Base-by-base conservation (phyloP, 1,140 invertebrate species). In the Drosophila eugracilis region DNA sequence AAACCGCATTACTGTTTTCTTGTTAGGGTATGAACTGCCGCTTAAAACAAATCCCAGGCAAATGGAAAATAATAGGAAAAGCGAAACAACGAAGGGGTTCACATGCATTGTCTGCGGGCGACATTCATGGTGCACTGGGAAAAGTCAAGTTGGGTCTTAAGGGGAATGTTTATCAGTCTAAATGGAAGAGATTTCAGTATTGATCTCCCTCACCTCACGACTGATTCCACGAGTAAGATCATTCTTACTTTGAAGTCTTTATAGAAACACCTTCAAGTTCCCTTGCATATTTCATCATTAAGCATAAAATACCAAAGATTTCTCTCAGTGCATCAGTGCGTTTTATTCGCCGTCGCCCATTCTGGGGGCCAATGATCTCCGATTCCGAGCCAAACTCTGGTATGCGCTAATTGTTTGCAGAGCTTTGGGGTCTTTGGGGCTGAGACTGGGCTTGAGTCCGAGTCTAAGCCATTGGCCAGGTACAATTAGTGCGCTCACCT, bases 381-480 rank as follows among this genome's bases (percentile, higher is more conserved):
- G 58, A 59, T 49, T 32, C 39, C 24, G 15, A 17, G n/a, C 32
- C 47, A 17, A 17, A 24, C 32, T 17, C 39, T 78, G 78, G 78
- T 76, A 81, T 81, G 74, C 78, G 69, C 78, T 81, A 81, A 81
- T 81, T 81, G 78, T 81, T 81, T 75, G 60, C 62, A 53, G 36
- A 45, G 57, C 44, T 45, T 52, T 47, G 47, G 24, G 53, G 36
- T 36, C n/a, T n/a, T n/a, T n/a, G n/a, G n/a, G n/a, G n/a, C n/a
- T n/a, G n/a, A n/a, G n/a, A n/a, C n/a, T n/a, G n/a, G n/a, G n/a
- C n/a, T n/a, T n/a, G n/a, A n/a, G n/a, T n/a, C n/a, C n/a, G n/a
- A n/a, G n/a, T n/a, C 50, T 28, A 55, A 70, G 53, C 45, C 55
- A 48, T 53, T 73, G 70, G 70, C 70, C 67, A 62, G 57, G 47